Evolutionary conservation across 2,797 vertebrate genomes (phyloP), one percentile per base, ranked within the genome.

Genomic region (Chaunax sp.): DNA sequence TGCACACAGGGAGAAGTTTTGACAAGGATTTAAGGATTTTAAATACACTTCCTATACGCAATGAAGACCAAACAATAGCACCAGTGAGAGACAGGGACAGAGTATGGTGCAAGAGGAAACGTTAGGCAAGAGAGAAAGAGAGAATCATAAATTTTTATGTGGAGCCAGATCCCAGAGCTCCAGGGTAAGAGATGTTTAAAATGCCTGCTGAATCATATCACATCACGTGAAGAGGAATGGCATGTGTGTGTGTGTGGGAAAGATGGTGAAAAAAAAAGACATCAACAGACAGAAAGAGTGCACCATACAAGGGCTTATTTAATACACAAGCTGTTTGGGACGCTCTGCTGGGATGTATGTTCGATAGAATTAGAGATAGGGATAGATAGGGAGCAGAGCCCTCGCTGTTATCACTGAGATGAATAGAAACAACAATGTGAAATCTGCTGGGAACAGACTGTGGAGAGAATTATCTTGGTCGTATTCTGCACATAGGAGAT

Each of bases 1-100:
- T 77, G 76, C 82, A 80, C 86, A 80, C 81, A 83, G 86, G 82
- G 81, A 88, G 74, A 90, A 78, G 80, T 88, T 92, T 73, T 87
- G 82, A 91, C 86, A 89, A 83, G 87, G 89, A 85, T 92, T 91
- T 88, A 87, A 72, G 87, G 89, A 87, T 89, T 92, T 87, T 87
- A 90, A 90, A 91, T 84, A 87, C 79, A 88, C 82, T 89, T 89
- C 88, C 82, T 85, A 77, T 82, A 78, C 35, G 64, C 75, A 75
- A 72, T 63, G 72, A 84, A 80, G 52, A 65, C 45, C 55, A 69
- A 60, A 87, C 84, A 89, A 88, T 79, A 72, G 86, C 65, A 14
- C 49, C 3, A 43, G 63, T 57, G 78, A 72, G 41, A 22, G 43
- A 54, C 53, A 51, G 79, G 55, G 60, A 54, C 44, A 45, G 69